Conservation (phyloP, 2,888 invertebrate species). For the Barypeithes pellucidus region DNA sequence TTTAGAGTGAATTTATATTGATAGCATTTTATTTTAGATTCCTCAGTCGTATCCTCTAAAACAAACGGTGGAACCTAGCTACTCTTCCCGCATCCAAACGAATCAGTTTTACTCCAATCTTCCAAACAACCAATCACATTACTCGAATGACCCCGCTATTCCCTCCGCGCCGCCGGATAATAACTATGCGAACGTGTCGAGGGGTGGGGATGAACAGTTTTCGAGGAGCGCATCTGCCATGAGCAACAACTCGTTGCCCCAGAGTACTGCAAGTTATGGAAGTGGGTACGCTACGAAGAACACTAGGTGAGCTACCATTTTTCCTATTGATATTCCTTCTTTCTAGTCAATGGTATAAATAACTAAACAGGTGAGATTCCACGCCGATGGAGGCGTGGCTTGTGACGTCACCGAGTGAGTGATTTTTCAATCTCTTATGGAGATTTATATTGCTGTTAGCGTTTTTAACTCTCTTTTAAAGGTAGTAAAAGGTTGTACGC, state of each 20-base stretch:
- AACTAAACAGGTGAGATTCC: too few relatives aligned
- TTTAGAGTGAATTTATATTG: too few relatives aligned
- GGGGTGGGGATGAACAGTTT: slow-evolving; percentile 56
- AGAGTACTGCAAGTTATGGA: slow-evolving; percentile 53
- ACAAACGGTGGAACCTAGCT: slow-evolving; percentile 82
- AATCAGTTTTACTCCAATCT: slow-evolving; percentile 71
- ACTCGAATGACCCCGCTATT: slow-evolving; percentile 63
- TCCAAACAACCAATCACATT: slow-evolving; percentile 66
- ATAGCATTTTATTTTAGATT: slow-evolving; percentile 77
- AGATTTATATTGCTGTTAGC: too few relatives aligned
- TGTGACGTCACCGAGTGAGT: too few relatives aligned
- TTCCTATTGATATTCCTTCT: neutral
- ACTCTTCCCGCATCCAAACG: slow-evolving; percentile 78
- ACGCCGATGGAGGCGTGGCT: too few relatives aligned
- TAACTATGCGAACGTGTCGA: slow-evolving; percentile 62
- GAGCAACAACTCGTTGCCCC: slow-evolving; percentile 57
- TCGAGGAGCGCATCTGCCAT: slow-evolving; percentile 58
- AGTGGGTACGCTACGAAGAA: slow-evolving; percentile 51
- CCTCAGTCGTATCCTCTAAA: slow-evolving; percentile 84
- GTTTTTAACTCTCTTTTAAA: too few relatives aligned
- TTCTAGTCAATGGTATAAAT: too few relatives aligned
- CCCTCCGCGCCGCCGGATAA: slow-evolving; percentile 56
- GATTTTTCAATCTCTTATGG: too few relatives aligned
- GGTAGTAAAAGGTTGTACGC: too few relatives aligned
- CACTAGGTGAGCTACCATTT: slow-evolving; percentile 42